Base-by-base conservation (phyloP, 2,113 vertebrate species). In the Poecilia latipinna region DNA sequence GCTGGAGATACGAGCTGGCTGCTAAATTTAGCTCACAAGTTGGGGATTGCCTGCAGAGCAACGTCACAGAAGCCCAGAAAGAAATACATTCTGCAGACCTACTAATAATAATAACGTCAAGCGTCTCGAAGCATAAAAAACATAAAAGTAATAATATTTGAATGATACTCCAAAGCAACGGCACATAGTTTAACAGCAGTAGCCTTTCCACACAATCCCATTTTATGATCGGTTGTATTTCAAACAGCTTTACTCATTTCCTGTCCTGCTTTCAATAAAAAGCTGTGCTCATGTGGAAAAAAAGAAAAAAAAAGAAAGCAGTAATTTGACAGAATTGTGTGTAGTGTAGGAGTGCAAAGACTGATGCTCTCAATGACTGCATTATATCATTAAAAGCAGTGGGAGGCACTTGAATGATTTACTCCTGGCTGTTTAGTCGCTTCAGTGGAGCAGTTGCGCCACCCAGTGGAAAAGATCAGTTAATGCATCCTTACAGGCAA, bases 21-120 rank as follows among this genome's bases (percentile, higher is more conserved):
- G 67, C 84, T 90, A 89, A 80, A 92, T 83, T 82, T 87, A 89
- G 84, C 44, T 28, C 54, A 57, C 67, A 65, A 82, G 79, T 77
- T 8, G 71, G 80, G 86, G 88, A 90, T 88, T 24, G 86, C 88
- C 84, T 86, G 74, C 67, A 82, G 85, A 75, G 61, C 84, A 88
- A 85, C 82, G 65, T 90, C 79, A 89, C 76, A 73, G 68, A 71
- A 67, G 68, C 77, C 74, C 22, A 8, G 42, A 69, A 62, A 80
- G 66, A 84, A 65, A 84, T 67, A 77, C 44, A 79, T 73, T 77
- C 74, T 62, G 68, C 71, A 80, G 39, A 4, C 12, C 65, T 65
- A n/a, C 82, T 74, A 66, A 79, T 7, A 68, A 76, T 24, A 35
- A 44, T 17, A 39, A 28, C 44, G 3, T 19, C n/a, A 51, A 42